Percentiles rank a stretch among this genome's conserved stretches.
These are phyloP conservation scores for Petromus typicus DNA, from an alignment of 2,113 vertebrate genomes.

Conservation along the genomic window DNA sequence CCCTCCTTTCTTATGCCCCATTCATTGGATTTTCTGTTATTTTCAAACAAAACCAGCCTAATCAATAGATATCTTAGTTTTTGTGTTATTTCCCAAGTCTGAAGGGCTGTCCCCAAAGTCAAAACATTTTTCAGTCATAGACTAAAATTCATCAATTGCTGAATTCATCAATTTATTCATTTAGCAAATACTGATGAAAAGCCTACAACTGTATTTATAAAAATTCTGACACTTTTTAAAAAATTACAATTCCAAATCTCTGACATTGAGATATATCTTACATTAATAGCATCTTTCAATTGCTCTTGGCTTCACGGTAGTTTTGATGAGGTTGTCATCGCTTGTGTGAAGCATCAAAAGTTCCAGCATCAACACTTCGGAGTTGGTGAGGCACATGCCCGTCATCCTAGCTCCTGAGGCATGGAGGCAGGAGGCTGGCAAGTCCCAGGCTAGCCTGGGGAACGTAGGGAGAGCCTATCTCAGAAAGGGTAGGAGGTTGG, in stretches of 20 bases:
- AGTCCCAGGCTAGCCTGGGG: background rate
- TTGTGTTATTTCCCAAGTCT: background rate
- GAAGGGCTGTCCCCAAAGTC: background rate
- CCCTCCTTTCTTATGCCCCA: background rate
- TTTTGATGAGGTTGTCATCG: background rate
- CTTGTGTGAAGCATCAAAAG: background rate
- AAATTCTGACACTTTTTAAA: background rate
- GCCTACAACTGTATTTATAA: background rate
- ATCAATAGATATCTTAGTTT: background rate
- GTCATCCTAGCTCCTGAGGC: background rate
- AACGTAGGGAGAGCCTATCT: background rate
- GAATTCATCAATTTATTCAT: background rate
- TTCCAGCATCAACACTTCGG: background rate
- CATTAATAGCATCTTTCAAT: background rate
- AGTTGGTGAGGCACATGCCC: too few species aligned
- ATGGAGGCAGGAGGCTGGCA: background rate
- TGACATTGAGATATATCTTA: background rate
- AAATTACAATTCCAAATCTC: background rate
- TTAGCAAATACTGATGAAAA: constrained; percentile 35
- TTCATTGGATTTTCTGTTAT: background rate
- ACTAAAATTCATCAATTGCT: background rate
- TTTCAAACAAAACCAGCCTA: background rate
- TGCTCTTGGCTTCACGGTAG: background rate
- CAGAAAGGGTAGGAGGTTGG: background rate
- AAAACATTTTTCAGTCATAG: background rate